A percentile compares a stretch with the other conserved stretches of the same genome.
Evolutionary conservation across 23 tunicate genomes (phyloP).

Genomic region (Aplidium turbinatum): DNA sequence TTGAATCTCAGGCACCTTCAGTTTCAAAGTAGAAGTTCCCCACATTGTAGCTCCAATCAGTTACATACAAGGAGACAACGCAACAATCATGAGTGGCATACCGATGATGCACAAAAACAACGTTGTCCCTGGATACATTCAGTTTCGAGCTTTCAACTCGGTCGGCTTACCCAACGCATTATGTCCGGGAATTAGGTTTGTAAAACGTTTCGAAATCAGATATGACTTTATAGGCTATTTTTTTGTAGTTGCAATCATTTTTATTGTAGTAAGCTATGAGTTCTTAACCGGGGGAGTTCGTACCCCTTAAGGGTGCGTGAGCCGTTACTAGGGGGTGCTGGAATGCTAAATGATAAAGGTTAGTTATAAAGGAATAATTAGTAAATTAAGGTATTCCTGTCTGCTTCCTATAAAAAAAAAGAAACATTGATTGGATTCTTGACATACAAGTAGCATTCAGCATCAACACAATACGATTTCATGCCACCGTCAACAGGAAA

Average conservation of each 20-base stretch:
- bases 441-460: too few species aligned
- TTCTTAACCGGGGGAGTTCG: too few species aligned
- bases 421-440: too few species aligned
- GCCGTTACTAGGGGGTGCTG: too few species aligned
- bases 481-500: too few species aligned
- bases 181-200: conserved; percentile 30
- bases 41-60: background rate
- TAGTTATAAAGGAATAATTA: too few species aligned
- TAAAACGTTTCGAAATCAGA: too few species aligned
- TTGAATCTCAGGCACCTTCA: conserved; percentile 9
- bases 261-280: background rate
- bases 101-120: conserved; percentile 6
- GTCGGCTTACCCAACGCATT: conserved; percentile 40
- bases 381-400: too few species aligned
- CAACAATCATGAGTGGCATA: conserved; percentile 1
- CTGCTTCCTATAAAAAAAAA: too few species aligned
- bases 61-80: background rate
- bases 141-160: conserved; percentile 40
- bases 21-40: conserved; percentile 11
- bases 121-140: conserved; percentile 27
- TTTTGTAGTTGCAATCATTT: background rate
- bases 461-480: too few species aligned
- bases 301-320: too few species aligned
- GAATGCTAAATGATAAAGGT: too few species aligned
- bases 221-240: background rate